Evolutionary conservation across 2,113 vertebrate species (phyloP).

Genomic region (Heterochromis multidens): DNA sequence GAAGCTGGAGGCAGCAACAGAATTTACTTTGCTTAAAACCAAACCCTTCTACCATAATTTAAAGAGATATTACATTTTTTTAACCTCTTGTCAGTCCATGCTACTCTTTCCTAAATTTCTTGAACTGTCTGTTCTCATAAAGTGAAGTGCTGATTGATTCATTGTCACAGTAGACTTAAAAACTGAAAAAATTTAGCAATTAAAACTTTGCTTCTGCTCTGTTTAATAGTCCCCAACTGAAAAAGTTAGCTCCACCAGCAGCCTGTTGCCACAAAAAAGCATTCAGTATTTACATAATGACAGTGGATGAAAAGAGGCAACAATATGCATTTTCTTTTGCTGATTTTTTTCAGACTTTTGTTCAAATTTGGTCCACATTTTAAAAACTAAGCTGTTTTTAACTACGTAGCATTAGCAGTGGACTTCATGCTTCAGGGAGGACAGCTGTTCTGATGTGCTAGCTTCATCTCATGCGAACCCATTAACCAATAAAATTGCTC

Average conservation of each 20-base stretch:
- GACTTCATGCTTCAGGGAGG: neutral
- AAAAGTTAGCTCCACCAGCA: neutral
- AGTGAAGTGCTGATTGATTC: neutral
- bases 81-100: neutral
- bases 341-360: neutral
- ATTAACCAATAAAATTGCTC: neutral
- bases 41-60: neutral
- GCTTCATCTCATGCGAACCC: neutral
- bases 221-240: fast-evolving
- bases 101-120: neutral
- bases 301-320: neutral
- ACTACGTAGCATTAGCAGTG: neutral
- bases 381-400: neutral
- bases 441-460: neutral
- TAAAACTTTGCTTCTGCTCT: neutral
- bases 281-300: neutral
- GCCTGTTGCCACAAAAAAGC: neutral
- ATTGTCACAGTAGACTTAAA: neutral
- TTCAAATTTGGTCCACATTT: too few relatives aligned
- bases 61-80: neutral
- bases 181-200: too few relatives aligned
- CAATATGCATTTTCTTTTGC: too few relatives aligned
- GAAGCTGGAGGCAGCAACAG: neutral
- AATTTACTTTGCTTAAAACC: fast-evolving
- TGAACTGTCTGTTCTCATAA: neutral